A percentile compares a stretch with the other conserved stretches of the same genome.
These are phyloP conservation scores for Coturnix japonica DNA, from an alignment of 2,113 vertebrate species.

Conservation along the genomic window DNA sequence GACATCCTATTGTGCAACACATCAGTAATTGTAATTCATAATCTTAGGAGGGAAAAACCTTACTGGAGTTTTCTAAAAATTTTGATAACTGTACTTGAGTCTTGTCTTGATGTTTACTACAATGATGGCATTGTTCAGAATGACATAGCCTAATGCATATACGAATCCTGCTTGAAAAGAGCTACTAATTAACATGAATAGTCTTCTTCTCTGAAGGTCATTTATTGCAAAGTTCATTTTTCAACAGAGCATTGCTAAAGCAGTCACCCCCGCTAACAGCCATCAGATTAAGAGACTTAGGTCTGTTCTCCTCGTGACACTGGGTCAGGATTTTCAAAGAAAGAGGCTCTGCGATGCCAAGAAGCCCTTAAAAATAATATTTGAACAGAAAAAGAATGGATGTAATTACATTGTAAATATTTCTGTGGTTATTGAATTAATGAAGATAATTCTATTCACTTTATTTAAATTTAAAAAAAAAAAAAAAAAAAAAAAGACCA, in stretches of 20 bases:
- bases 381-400: constrained; percentile 58
- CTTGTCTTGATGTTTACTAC: constrained; percentile 84
- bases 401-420: constrained; percentile 72
- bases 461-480: not conserved
- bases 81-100: constrained; percentile 84
- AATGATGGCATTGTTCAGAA: constrained; percentile 84
- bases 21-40: constrained; percentile 82
- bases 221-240: constrained; percentile 83
- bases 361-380: constrained; percentile 77
- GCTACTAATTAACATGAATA: constrained; percentile 97
- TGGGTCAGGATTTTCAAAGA: constrained; percentile 76
- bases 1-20: constrained; percentile 80
- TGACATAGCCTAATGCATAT: constrained; percentile 90
- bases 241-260: constrained; percentile 73
- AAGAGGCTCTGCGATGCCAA: constrained; percentile 72
- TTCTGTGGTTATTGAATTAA: constrained; percentile 66
- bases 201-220: constrained; percentile 88
- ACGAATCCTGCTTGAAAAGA: constrained; percentile 89
- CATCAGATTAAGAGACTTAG: constrained; percentile 82
- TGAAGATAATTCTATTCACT: constrained; percentile 60
- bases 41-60: constrained; percentile 80
- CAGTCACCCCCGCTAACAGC: constrained; percentile 76
- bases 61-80: constrained; percentile 86
- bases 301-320: constrained; percentile 78
- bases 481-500: not conserved